Percentiles rank a stretch among this genome's conserved stretches.
These are phyloP conservation scores for Yponomeuta plumbellus DNA, from an alignment of 2,888 invertebrate genomes.

Conservation along the genomic window DNA sequence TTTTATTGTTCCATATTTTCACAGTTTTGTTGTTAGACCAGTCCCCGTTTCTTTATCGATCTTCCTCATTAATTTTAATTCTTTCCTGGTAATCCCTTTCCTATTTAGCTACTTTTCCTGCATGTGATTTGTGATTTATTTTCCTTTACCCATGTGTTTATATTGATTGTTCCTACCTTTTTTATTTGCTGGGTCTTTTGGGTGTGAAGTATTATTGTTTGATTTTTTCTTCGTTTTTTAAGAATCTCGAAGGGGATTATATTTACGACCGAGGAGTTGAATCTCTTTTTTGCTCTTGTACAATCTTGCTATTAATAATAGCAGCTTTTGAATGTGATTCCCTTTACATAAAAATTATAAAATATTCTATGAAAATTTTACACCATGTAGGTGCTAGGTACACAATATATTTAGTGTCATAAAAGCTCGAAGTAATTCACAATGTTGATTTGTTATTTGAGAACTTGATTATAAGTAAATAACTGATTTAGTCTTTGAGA, in stretches of 20 bases:
- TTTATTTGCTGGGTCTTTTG: neutral
- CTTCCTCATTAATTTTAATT: too few species aligned
- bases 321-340: too few species aligned
- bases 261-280: neutral
- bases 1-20: neutral
- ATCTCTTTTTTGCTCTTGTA: neutral
- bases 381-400: too few species aligned
- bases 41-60: neutral
- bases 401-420: too few species aligned
- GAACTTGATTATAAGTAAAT: too few species aligned
- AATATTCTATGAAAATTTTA: too few species aligned
- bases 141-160: neutral
- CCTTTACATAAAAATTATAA: too few species aligned
- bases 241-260: neutral
- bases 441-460: too few species aligned
- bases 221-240: neutral
- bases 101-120: too few species aligned
- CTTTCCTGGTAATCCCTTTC: too few species aligned
- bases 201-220: neutral
- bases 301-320: neutral
- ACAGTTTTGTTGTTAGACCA: neutral
- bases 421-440: too few species aligned
- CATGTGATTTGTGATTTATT: neutral
- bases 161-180: neutral
- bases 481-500: too few species aligned